Evolutionary conservation across 2,797 vertebrate genomes (phyloP).

Genomic region (Dendrocincla fuliginosa): DNA sequence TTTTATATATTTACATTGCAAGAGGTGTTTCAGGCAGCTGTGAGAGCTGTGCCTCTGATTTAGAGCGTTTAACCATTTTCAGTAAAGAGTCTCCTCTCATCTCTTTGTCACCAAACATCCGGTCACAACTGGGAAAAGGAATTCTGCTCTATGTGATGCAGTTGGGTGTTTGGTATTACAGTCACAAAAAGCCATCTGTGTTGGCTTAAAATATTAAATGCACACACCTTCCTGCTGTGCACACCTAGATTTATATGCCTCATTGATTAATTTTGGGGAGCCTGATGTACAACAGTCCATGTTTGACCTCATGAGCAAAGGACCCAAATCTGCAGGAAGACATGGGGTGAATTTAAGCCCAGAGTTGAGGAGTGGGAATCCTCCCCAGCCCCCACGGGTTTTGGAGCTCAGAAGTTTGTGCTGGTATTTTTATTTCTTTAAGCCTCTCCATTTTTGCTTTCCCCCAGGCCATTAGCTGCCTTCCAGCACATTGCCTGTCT

Average conservation of each 20-base stretch:
- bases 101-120: neutral
- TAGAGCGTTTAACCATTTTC: neutral
- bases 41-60: neutral
- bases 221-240: neutral
- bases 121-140: neutral
- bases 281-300: neutral
- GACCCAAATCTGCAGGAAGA: neutral
- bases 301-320: neutral
- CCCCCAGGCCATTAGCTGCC: neutral
- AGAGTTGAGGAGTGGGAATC: neutral
- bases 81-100: neutral
- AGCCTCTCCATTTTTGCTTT: neutral
- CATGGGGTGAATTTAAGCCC: neutral
- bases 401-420: neutral
- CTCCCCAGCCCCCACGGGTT: neutral
- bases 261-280: neutral
- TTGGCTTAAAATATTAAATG: neutral
- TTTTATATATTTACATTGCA: neutral
- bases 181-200: neutral
- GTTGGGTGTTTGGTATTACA: neutral
- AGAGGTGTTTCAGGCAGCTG: fast-evolving
- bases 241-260: neutral
- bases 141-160: neutral
- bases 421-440: neutral
- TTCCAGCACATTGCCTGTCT: neutral